These are phyloP conservation scores for Dendrocincla tyrannina DNA, from an alignment of 2,797 vertebrate genomes.

Conservation along the genomic window DNA sequence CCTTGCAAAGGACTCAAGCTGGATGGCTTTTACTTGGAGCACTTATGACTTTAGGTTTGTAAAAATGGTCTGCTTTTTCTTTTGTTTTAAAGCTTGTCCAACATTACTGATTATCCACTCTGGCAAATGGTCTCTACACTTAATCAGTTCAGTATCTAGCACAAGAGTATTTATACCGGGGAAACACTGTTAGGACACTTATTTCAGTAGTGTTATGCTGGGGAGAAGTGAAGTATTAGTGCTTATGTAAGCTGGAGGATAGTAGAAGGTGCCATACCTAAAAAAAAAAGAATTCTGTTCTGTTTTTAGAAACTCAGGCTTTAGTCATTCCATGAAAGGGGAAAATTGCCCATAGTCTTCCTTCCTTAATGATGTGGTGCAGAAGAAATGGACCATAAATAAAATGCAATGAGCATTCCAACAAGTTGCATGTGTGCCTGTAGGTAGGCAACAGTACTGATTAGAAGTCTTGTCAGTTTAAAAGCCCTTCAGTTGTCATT, in stretches of 20 bases:
- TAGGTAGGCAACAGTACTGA: background rate
- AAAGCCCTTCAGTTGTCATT: background rate
- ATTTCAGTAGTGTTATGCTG: background rate
- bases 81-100: background rate
- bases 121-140: background rate
- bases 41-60: constrained; percentile 95
- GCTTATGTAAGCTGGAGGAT: background rate
- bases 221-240: background rate
- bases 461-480: background rate
- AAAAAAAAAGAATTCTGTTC: background rate
- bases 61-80: background rate
- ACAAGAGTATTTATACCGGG: background rate
- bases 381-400: background rate
- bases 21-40: constrained; percentile 97
- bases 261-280: background rate
- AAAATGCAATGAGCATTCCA: background rate
- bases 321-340: background rate
- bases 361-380: background rate
- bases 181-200: background rate
- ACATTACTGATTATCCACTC: background rate
- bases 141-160: background rate
- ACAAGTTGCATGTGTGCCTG: background rate
- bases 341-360: background rate
- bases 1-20: constrained; percentile 95
- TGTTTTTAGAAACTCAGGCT: background rate